Conservation (phyloP, 2,888 invertebrate species). For the Trichogramma evanescens region DNA sequence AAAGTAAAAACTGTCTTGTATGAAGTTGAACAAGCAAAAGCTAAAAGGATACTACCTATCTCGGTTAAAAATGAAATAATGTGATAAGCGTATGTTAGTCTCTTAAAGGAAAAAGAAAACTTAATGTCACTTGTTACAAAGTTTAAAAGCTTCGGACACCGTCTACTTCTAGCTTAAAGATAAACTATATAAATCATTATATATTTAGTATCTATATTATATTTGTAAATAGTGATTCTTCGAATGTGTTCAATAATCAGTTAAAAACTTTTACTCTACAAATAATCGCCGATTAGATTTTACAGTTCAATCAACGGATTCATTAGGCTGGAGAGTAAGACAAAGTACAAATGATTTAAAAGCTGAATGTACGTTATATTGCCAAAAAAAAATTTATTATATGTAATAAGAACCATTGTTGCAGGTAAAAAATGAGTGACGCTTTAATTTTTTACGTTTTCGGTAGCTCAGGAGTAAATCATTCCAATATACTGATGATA, state of each 20-base stretch:
- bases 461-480: no score
- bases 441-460: no score
- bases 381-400: not conserved
- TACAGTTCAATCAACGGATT: conserved; percentile 13
- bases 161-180: conserved; percentile 17
- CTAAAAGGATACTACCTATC: no score
- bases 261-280: not conserved
- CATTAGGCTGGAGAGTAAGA: conserved; percentile 3
- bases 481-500: no score
- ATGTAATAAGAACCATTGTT: no score
- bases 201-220: conserved; percentile 1
- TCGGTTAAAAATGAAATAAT: no score
- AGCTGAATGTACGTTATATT: conserved; percentile 3
- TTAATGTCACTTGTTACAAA: conserved; percentile 8
- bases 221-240: conserved; percentile 1
- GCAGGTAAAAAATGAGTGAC: no score
- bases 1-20: conserved; percentile 4
- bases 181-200: not conserved
- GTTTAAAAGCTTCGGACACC: conserved; percentile 19
- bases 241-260: conserved; percentile 17
- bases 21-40: no score
- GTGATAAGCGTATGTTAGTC: no score
- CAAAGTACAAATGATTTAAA: conserved; percentile 15
- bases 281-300: not conserved
- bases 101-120: not conserved